These are phyloP conservation scores for Drosophila paranaensis DNA, from an alignment of 2,888 invertebrate species.

Conservation along the genomic window DNA sequence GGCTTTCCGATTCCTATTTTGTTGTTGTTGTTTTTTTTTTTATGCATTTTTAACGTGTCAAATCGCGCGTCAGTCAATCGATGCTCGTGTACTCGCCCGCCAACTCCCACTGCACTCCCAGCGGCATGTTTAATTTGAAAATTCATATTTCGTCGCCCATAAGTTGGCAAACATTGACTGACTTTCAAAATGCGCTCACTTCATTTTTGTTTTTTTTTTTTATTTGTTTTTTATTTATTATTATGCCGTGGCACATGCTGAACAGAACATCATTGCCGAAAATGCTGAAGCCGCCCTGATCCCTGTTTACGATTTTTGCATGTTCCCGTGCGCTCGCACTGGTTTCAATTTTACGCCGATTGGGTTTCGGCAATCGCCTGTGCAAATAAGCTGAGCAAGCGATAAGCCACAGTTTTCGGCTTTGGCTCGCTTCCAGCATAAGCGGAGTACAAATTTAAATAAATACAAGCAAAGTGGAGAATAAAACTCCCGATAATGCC, in stretches of 20 bases:
- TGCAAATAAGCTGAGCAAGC: conserved; percentile 83
- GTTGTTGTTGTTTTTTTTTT: conserved; percentile 30
- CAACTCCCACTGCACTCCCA: conserved; percentile 27
- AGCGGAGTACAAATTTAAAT: conserved; percentile 71
- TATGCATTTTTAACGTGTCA: conserved; percentile 78
- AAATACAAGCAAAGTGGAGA: conserved; percentile 79
- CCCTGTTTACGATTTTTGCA: conserved; percentile 61
- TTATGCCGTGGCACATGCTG: conserved; percentile 69
- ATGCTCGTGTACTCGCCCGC: conserved; percentile 34
- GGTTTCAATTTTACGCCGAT: conserved; percentile 85
- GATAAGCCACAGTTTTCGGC: conserved; percentile 77
- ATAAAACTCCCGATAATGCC: conserved; percentile 60
- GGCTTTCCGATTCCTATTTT: conserved; percentile 26
- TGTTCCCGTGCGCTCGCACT: conserved; percentile 61
- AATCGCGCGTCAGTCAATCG: conserved; percentile 82
- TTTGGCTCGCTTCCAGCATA: conserved; percentile 41
- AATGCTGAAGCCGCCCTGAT: conserved; percentile 35
- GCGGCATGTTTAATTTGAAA: conserved; percentile 70
- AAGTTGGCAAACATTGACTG: conserved; percentile 57
- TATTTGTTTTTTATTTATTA: conserved; percentile 62
- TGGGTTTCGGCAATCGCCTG: conserved; percentile 85
- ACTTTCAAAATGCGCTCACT: conserved; percentile 45
- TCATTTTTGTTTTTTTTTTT: conserved; percentile 56
- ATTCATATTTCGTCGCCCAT: conserved; percentile 65
- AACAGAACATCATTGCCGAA: conserved; percentile 12